Evolutionary conservation across 2,888 invertebrate genomes (phyloP), one percentile per base, ranked within the genome.

Genomic region (Dryococelus australis): DNA sequence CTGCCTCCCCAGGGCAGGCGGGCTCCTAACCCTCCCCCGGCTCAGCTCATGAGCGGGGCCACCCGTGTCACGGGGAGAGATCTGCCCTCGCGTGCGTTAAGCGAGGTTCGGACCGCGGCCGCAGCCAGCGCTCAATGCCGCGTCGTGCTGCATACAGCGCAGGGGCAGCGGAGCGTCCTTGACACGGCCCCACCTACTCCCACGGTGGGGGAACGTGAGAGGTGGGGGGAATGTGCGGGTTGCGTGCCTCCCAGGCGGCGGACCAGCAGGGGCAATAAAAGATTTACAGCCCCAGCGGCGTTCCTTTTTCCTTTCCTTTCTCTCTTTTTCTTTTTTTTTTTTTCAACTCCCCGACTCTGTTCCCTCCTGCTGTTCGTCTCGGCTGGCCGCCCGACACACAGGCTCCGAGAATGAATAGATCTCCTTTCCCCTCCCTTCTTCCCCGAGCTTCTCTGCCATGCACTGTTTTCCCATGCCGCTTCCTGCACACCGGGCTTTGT

Each of bases 211-310:
- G 35, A 35, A 35, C 35, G 35, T 3, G 35, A 35, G 51, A 20
- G 20, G 51, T 51, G 51, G 65, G 65, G 65, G 65, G 65, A n/a
- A n/a, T n/a, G 65, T n/a, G 65, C 65, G 65, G 65, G 65, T n/a
- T 65, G 65, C 65, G 65, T 65, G 65, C 24, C 65, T 65, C 65
- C 13, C 65, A 65, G 65, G 65, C 65, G 65, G n/a, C 65, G 65
- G n/a, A 65, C 65, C 65, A 8, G 65, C 65, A 65, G 65, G 65
- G 24, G 24, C 65, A 65, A 65, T 65, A 65, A 65, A 65, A 65
- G 65, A 65, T 65, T 65, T 65, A 65, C 65, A 65, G 65, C n/a
- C 65, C 65, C 20, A 6, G 65, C 65, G 20, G 20, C n/a, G 24
- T 24, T 65, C n/a, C n/a, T 65, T 65, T 16, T 20, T 65, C 16